Base-by-base conservation (phyloP, 2,113 vertebrate genomes). In the Ondatra zibethicus region DNA sequence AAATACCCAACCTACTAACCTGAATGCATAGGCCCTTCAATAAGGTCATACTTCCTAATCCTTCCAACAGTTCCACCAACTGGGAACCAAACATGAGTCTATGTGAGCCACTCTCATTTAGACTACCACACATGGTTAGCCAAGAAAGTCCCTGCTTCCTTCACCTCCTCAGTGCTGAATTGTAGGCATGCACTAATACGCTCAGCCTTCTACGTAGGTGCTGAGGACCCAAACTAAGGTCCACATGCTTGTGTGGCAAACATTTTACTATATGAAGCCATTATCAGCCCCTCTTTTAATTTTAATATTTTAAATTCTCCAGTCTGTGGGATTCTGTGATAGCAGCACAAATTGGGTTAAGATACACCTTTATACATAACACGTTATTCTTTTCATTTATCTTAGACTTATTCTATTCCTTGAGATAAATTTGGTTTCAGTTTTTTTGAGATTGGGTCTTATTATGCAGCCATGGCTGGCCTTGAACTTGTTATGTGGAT, bases 341-440 rank as follows among this genome's bases (percentile, higher is more conserved):
- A 58, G 55, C 55, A 58, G 50, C 77, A 80, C 36, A 36, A 55
- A 11, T 9, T 80, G 19, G 65, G 29, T 50, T 72, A 84, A 92
- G 25, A 70, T 7, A 42, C 12, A 68, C n/a, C 72, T 73, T 94
- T 65, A 65, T 55, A 89, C 70, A 21, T 5, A 78, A 72, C 47
- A 52, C 39, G 86, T 66, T 66, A 8, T 5, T 80, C 12, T 95
- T 93, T 93, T 91, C 42, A 92, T 75, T 81, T 50, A 86, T 86
- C 88, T 65, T 81, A 68, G 76, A 72, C 33, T 77, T 88, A 94
- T 61, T 78, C 91, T 95, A 89, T 81, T 80, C 10, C 77, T 52
- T 81, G n/a, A 81, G 78, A 58, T n/a, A 81, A 11, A 81, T 58
- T 58, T 58, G 19, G 10, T 52, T 80, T 80, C 36, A 36, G 31